These are phyloP conservation scores for Galeopterus variegatus DNA, from an alignment of 2,113 vertebrate species.

Conservation along the genomic window DNA sequence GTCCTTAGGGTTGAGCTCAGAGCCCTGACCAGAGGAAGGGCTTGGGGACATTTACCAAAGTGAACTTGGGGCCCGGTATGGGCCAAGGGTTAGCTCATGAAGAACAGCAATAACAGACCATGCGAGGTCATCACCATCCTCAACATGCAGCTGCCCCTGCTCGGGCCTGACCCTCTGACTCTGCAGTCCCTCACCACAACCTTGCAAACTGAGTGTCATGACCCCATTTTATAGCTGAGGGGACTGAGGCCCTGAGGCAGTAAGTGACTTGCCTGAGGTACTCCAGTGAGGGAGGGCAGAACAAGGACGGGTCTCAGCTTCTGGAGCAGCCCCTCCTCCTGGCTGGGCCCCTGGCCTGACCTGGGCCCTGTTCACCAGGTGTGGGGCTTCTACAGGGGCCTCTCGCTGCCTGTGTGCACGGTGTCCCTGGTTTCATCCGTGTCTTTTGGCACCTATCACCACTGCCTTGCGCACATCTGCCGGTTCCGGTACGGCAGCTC, in stretches of 20 bases:
- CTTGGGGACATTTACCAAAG: too few relatives aligned
- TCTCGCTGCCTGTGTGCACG: slow-evolving; percentile 89
- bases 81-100: too few relatives aligned
- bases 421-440: slow-evolving; percentile 91
- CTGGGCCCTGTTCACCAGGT: slow-evolving; percentile 76
- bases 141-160: accelerated
- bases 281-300: accelerated
- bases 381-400: slow-evolving; percentile 92
- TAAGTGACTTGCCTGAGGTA: accelerated
- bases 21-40: background rate
- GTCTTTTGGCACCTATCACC: slow-evolving; percentile 92
- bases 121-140: accelerated
- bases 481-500: slow-evolving; percentile 86
- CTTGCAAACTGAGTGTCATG: accelerated
- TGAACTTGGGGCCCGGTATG: background rate
- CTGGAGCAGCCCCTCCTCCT: too few relatives aligned
- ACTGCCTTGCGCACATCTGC: slow-evolving; percentile 88
- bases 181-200: background rate
- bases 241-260: background rate
- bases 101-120: accelerated
- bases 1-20: background rate
- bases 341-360: background rate
- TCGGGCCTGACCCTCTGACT: background rate
- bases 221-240: background rate
- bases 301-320: background rate